Evolutionary conservation across 2,797 vertebrate species (phyloP), one percentile per base, ranked within the genome.

Genomic region (Chloroceryle amazona): DNA sequence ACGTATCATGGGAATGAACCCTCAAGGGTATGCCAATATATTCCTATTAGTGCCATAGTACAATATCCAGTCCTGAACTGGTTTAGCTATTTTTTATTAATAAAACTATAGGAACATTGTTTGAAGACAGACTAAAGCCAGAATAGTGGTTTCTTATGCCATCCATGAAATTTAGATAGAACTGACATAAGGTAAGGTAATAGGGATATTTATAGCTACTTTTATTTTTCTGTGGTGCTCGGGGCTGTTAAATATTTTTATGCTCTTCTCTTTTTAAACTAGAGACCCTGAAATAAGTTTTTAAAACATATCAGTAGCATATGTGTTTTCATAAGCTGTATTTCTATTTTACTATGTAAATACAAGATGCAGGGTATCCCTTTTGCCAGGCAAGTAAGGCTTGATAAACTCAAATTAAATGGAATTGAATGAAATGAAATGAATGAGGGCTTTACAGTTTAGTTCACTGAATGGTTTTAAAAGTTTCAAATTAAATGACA

Each of bases 371-470:
- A 87, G 14, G 33, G 63, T 76, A 79, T 58, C 47, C 29, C 15
- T 46, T 93, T 55, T 79, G 35, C 58, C 49, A 86, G 60, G 62
- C 91, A 95, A 89, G 9, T 0, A 6, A 79, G 26, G 13, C 66
- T 66, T 86, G 72, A 83, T 86, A 93, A 90, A 90, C 17, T 86
- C 37, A 65, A 31, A 46, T 89, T 81, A 78, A 95, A 92, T 70
- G 22, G 49, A 81, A 89, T 84, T 75, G 86, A 94, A 72, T 90
- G 54, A 81, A 94, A 95, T 81, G 19, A 83, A 91, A 82, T 62
- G 3, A 84, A 67, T 52, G 44, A 71, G 4, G 20, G 11, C 13
- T 94, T 93, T 89, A 73, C 66, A 81, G 41, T 66, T 86, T 35
- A 51, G 29, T 44, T 89, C 67, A 83, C 28, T 72, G 62, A 81